These are phyloP conservation scores for Steinernema hermaphroditum DNA, from an alignment of 2,888 invertebrate genomes.

Conservation along the genomic window DNA sequence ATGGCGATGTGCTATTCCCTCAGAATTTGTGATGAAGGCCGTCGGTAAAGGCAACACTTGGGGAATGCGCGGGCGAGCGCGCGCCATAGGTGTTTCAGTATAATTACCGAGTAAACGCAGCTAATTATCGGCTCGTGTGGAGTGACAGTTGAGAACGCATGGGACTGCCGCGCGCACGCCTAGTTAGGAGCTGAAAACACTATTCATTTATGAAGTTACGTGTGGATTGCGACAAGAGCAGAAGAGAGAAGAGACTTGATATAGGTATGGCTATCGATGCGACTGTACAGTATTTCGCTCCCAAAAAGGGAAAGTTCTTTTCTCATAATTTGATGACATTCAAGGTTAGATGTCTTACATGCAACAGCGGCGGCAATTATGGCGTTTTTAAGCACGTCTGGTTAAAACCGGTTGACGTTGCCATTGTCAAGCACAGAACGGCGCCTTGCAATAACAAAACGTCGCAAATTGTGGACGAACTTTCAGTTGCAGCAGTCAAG, in stretches of 20 bases:
- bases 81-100: neutral
- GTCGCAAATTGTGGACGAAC: too few species aligned
- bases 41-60: neutral
- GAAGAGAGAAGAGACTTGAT: neutral
- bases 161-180: neutral
- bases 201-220: neutral
- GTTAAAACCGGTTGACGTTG: too few species aligned
- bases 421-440: too few species aligned
- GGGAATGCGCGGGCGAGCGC: neutral
- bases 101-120: conserved; percentile 3
- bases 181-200: neutral
- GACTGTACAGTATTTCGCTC: neutral
- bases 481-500: too few species aligned
- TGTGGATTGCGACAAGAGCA: neutral
- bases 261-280: too few species aligned
- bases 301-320: neutral
- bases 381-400: too few species aligned
- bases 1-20: neutral
- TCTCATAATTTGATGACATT: neutral
- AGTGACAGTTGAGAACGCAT: neutral
- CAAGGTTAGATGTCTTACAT: neutral
- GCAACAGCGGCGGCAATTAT: too few species aligned
- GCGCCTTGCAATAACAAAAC: too few species aligned
- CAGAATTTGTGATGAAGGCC: neutral
- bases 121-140: conserved; percentile 24